Conservation (phyloP, 1,140 invertebrate species). For the Phymastichus coffea region DNA sequence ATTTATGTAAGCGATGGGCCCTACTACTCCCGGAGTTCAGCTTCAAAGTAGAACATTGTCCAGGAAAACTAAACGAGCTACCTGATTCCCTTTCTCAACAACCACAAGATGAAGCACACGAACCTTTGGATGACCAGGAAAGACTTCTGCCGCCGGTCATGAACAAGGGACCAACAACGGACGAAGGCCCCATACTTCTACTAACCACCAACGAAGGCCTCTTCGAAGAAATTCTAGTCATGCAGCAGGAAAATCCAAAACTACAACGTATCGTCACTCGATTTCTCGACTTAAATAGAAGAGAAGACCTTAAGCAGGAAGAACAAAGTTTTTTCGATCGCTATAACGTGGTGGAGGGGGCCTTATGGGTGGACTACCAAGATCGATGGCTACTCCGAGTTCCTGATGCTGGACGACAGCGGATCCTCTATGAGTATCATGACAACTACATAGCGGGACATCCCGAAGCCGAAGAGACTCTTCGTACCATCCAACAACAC, state of each 20-base stretch:
- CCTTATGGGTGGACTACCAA: not conserved
- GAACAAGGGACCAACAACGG: not conserved
- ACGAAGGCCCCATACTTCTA: too few relatives aligned
- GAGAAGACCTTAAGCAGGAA: not conserved
- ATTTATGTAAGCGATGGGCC: conserved; percentile 37
- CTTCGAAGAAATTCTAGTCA: not conserved
- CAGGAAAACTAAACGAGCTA: conserved; percentile 33
- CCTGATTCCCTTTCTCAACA: too few relatives aligned
- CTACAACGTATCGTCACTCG: not conserved
- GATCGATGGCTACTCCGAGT: conserved; percentile 14
- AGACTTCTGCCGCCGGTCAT: not conserved
- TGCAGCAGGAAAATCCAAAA: conserved; percentile 4
- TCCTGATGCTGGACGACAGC: not conserved
- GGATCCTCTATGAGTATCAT: conserved; percentile 27
- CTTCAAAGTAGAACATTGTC: conserved; percentile 33
- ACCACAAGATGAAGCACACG: too few relatives aligned
- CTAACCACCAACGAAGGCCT: conserved; percentile 19
- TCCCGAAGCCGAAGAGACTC: conserved; percentile 30
- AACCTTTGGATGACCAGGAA: not conserved
- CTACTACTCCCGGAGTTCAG: conserved; percentile 34
- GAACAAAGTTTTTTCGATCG: not conserved
- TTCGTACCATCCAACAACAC: conserved; percentile 11
- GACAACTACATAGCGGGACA: conserved; percentile 27
- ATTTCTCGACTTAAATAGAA: not conserved
- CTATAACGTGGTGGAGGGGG: not conserved